phyloP scores from a whole-genome alignment of 2,888 invertebrate species.

The Dicyrtomina minuta region DNA sequence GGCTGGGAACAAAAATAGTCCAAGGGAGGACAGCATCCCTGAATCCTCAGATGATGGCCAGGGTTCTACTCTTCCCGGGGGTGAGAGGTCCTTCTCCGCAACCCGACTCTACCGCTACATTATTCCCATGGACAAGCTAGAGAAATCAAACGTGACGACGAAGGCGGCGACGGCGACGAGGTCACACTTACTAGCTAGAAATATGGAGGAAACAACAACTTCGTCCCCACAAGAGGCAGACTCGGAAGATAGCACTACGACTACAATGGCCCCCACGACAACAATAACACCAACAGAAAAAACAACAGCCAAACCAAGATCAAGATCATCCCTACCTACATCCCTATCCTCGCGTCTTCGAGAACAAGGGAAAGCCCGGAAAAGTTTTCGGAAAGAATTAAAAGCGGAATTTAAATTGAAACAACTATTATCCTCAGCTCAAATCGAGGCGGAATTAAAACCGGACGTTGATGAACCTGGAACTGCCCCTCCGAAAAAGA shows the following conservation, averaged over 20 bases:
- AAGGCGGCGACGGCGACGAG: not conserved
- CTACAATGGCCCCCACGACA: not conserved
- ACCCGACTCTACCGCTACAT: slow-evolving; percentile 27
- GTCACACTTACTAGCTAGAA: not conserved
- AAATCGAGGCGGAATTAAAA: slow-evolving; percentile 20
- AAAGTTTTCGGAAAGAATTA: slow-evolving; percentile 3
- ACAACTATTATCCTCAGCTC: slow-evolving; percentile 24
- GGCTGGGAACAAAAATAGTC: not conserved
- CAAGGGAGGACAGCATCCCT: no score
- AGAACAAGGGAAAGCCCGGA: slow-evolving; percentile 5
- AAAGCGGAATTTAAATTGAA: not conserved
- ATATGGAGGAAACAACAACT: not conserved
- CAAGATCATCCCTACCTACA: no score
- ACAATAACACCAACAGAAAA: not conserved
- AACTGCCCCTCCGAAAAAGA: not conserved
- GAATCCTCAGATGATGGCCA: no score
- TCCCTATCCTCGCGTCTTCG: no score
- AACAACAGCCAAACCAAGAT: no score
- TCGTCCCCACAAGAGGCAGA: not conserved
- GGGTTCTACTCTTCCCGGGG: no score
- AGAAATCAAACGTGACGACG: not conserved
- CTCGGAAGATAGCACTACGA: not conserved
- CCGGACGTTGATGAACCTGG: not conserved
- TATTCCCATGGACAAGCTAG: slow-evolving; percentile 9
- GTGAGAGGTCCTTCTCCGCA: no score